Evolutionary conservation across 2,888 invertebrate species (phyloP).

Genomic region (Ashinkailepas kermadecensis): DNA sequence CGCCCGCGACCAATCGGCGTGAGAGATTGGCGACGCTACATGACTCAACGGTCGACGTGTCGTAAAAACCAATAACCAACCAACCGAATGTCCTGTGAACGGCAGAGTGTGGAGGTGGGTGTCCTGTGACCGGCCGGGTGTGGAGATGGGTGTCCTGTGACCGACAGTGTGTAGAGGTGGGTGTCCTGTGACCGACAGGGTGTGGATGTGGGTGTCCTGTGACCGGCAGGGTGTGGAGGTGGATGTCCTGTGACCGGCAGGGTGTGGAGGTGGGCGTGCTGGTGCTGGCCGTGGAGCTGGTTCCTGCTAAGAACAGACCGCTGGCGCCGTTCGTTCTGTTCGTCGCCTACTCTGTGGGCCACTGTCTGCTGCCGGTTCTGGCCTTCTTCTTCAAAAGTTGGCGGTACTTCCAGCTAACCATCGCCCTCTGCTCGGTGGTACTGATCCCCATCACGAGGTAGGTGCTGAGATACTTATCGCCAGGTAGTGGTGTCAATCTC

Average conservation of each 20-base stretch:
- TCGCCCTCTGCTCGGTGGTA: neutral
- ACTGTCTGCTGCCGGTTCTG: constrained; percentile 3
- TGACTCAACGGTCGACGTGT: too few relatives aligned
- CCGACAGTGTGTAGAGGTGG: constrained; percentile 1
- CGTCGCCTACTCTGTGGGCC: constrained; percentile 3
- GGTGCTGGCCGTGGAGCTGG: constrained; percentile 20
- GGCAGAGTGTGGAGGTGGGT: too few relatives aligned
- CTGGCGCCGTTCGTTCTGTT: constrained; percentile 12
- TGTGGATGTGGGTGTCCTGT: too few relatives aligned
- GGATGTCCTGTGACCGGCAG: neutral
- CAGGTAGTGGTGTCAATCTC: too few relatives aligned
- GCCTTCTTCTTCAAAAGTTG: neutral
- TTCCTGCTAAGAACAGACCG: neutral
- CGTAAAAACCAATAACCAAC: too few relatives aligned
- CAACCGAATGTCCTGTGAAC: too few relatives aligned
- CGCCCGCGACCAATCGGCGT: too few relatives aligned
- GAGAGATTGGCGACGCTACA: too few relatives aligned
- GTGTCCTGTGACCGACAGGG: neutral
- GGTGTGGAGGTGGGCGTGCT: constrained; percentile 17
- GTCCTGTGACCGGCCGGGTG: too few relatives aligned
- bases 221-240: too few relatives aligned
- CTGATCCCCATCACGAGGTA: constrained; percentile 11
- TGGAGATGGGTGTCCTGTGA: too few relatives aligned
- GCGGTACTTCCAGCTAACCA: constrained; percentile 11
- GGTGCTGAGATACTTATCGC: neutral